phyloP scores from a whole-genome alignment of 1,140 invertebrate species.

The Brachionus rotundiformis region DNA sequence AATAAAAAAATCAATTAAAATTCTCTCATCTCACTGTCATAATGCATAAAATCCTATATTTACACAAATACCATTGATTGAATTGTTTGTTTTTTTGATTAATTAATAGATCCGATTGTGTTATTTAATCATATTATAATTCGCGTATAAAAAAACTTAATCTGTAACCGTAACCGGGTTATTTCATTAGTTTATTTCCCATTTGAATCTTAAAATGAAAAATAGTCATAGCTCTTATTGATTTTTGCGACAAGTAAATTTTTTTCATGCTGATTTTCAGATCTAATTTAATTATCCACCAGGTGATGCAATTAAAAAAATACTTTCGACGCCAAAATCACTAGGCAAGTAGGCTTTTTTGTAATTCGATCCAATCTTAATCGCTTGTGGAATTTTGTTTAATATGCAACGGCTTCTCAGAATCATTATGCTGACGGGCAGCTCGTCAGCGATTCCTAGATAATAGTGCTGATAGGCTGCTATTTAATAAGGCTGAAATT shows the following conservation, averaged over 20 bases:
- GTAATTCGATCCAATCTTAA: neutral
- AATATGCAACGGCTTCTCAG: neutral
- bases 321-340: neutral
- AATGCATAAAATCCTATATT: neutral
- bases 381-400: neutral
- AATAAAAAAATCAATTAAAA: conserved; percentile 35
- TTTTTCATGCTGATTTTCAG: neutral
- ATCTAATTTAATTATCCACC: conserved; percentile 3
- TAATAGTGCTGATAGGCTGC: neutral
- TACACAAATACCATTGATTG: neutral
- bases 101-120: conserved; percentile 33
- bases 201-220: neutral
- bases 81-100: conserved; percentile 12
- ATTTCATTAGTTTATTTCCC: conserved; percentile 1
- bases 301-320: neutral
- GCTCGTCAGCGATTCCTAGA: neutral
- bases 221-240: neutral
- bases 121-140: conserved; percentile 25
- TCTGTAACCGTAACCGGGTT: neutral
- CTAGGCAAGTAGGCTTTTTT: neutral
- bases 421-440: neutral
- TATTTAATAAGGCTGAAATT: too few species aligned
- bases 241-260: conserved; percentile 9
- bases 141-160: neutral
- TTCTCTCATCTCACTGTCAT: conserved; percentile 3